Percentiles rank a stretch among this genome's conserved stretches.
Evolutionary conservation across 2,797 vertebrate genomes (phyloP).

Genomic region (Paedocypris micromegethes): DNA sequence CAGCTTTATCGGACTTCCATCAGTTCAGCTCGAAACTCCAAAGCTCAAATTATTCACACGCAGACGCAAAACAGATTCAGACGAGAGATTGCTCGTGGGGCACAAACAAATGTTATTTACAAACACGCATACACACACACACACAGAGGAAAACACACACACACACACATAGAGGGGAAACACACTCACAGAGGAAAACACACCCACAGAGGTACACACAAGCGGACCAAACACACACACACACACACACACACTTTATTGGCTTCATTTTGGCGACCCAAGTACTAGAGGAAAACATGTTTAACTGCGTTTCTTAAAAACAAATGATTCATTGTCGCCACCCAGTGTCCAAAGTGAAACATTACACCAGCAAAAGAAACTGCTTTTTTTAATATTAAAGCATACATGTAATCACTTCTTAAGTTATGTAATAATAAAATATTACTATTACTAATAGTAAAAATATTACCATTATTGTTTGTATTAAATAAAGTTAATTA

Average conservation of each 20-base stretch:
- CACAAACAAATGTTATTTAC: too few relatives aligned
- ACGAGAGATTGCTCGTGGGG: not conserved
- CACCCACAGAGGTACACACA: not conserved
- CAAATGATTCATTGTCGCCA: slow-evolving; percentile 6
- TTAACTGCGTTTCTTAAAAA: too few relatives aligned
- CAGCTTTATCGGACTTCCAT: slow-evolving; percentile 28
- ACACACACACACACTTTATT: not conserved
- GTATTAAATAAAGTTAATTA: too few relatives aligned
- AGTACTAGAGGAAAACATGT: not conserved
- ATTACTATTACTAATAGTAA: too few relatives aligned
- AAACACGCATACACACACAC: not conserved
- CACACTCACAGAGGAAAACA: not conserved
- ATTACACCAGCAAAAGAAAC: not conserved
- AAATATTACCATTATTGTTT: too few relatives aligned
- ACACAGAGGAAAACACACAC: slow-evolving; percentile 5
- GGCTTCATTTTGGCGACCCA: slow-evolving; percentile 5
- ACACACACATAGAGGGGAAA: not conserved
- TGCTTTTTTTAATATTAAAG: not conserved
- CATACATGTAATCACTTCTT: not conserved
- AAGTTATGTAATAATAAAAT: too few relatives aligned
- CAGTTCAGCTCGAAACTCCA: slow-evolving; percentile 21
- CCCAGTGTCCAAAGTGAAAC: not conserved
- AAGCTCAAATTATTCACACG: slow-evolving; percentile 9
- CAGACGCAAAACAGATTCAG: not conserved
- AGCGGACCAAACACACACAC: not conserved